These are phyloP conservation scores for Eucera pruinosa DNA, from an alignment of 2,888 invertebrate genomes.

Conservation along the genomic window DNA sequence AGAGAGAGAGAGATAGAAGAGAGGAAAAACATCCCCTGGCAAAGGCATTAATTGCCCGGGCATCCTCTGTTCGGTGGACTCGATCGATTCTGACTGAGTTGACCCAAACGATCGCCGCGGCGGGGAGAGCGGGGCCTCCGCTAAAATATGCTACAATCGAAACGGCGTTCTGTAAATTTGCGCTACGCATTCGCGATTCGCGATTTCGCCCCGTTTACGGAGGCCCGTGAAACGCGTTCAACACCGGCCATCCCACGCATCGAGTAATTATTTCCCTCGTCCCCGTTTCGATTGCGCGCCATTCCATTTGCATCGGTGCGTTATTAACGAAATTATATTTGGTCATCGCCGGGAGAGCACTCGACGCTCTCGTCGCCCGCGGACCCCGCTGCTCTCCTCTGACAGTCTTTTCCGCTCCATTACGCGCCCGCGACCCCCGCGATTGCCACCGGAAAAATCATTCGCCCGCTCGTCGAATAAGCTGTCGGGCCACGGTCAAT, in stretches of 20 bases:
- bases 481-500: background rate
- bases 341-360: conserved; percentile 15
- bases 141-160: conserved; percentile 1
- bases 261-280: conserved; percentile 38
- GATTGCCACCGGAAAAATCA: conserved; percentile 31
- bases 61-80: too few relatives aligned
- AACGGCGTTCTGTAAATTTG: conserved; percentile 40
- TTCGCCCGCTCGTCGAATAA: conserved; percentile 1
- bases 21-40: background rate
- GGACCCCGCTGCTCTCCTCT: background rate
- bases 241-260: conserved; percentile 15
- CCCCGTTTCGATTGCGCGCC: conserved; percentile 35
- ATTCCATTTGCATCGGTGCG: conserved; percentile 46
- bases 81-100: conserved; percentile 29
- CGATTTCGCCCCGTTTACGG: background rate
- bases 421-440: conserved; percentile 17
- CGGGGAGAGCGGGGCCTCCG: background rate
- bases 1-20: conserved; percentile 10
- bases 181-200: conserved; percentile 11
- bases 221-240: background rate
- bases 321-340: conserved; percentile 58
- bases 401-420: conserved; percentile 34
- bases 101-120: background rate
- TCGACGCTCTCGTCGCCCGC: background rate
- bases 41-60: conserved; percentile 8